Conservation (phyloP, 2,113 vertebrate species). For the Notothenia coriiceps region DNA sequence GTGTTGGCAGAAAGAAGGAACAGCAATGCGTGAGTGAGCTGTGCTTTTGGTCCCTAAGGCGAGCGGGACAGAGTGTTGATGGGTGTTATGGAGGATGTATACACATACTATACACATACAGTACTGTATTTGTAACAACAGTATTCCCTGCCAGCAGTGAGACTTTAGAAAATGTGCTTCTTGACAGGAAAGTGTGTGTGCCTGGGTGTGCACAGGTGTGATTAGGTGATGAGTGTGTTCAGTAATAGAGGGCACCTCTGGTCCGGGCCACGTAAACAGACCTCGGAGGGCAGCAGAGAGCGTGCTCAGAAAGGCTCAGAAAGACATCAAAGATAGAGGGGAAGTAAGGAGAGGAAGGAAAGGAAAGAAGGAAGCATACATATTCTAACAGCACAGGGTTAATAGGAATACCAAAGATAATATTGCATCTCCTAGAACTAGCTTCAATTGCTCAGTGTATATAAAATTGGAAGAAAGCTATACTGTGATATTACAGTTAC, state of each 20-base stretch:
- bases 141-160: slow-evolving; percentile 75
- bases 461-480: slow-evolving; percentile 88
- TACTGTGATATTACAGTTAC: slow-evolving; percentile 84
- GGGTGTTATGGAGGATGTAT: slow-evolving; percentile 24
- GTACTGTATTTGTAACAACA: slow-evolving; percentile 52
- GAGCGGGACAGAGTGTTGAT: slow-evolving; percentile 40
- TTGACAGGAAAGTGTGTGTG: slow-evolving; percentile 60
- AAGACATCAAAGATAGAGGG: slow-evolving; percentile 68
- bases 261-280: slow-evolving; percentile 61
- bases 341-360: slow-evolving; percentile 36
- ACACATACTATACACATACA: slow-evolving; percentile 46
- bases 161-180: slow-evolving; percentile 82
- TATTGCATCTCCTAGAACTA: slow-evolving; percentile 85
- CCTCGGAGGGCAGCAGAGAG: slow-evolving; percentile 65
- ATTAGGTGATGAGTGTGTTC: slow-evolving; percentile 47
- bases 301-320: slow-evolving; percentile 75
- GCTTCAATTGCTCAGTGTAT: slow-evolving; percentile 84
- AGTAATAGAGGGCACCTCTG: slow-evolving; percentile 56
- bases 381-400: slow-evolving; percentile 76
- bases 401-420: slow-evolving; percentile 81
- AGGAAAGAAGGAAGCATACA: slow-evolving; percentile 75
- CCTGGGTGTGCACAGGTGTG: slow-evolving; percentile 11
- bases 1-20: slow-evolving; percentile 12
- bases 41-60: slow-evolving; percentile 72
- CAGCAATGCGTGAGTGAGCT: slow-evolving; percentile 37